These are phyloP conservation scores for Cataglyphis altisquamis DNA, from an alignment of 2,888 invertebrate species.

Conservation along the genomic window DNA sequence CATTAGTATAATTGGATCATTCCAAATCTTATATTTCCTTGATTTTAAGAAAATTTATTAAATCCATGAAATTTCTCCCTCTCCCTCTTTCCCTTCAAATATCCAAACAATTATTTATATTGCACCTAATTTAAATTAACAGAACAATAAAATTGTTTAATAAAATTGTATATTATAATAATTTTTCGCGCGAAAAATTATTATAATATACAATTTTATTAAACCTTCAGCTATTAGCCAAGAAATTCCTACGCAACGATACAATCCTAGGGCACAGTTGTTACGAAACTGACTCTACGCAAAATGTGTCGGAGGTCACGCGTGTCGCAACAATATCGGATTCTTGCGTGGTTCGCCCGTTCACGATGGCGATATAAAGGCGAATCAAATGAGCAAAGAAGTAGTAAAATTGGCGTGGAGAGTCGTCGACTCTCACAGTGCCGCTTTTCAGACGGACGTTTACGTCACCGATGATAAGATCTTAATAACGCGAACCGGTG, in stretches of 20 bases:
- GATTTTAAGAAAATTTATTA: no score
- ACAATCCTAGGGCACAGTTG: slow-evolving; percentile 46
- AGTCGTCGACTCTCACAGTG: slow-evolving; percentile 48
- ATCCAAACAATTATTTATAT: background rate
- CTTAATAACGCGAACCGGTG: slow-evolving; percentile 67
- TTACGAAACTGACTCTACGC: slow-evolving; percentile 52
- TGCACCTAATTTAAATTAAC: background rate
- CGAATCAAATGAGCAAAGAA: slow-evolving; percentile 50
- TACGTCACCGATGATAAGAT: slow-evolving; percentile 73
- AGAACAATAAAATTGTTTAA: background rate
- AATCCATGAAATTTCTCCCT: no score
- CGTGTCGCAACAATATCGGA: slow-evolving; percentile 44
- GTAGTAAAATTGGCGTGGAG: slow-evolving; percentile 62
- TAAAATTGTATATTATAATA: no score
- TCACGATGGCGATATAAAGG: slow-evolving; percentile 39
- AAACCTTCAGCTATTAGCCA: no score
- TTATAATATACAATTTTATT: no score
- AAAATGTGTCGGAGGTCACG: slow-evolving; percentile 53
- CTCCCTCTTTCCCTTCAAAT: background rate
- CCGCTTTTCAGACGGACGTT: slow-evolving; percentile 60
- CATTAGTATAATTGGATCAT: no score
- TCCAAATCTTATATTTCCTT: no score
- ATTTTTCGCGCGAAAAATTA: background rate
- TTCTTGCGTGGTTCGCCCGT: slow-evolving; percentile 41
- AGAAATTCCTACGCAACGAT: background rate